These are phyloP conservation scores for Strongylocentrotus purpuratus DNA, from an alignment of 35 echinoderm and acorn worm genomes.

Conservation along the genomic window DNA sequence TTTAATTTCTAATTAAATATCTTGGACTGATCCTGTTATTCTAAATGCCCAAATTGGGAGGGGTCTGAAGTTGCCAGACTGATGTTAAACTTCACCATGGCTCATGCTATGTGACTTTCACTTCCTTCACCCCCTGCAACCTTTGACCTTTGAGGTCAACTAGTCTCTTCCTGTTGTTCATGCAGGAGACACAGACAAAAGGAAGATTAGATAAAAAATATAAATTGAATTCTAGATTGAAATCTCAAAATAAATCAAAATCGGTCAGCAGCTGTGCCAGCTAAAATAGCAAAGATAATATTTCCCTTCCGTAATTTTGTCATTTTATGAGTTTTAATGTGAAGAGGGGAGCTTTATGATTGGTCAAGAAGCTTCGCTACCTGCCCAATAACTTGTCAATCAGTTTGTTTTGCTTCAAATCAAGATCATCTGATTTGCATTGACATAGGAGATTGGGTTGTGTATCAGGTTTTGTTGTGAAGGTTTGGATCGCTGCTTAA, in stretches of 20 bases:
- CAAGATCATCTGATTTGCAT: background rate
- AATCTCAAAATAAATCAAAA: background rate
- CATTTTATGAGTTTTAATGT: background rate
- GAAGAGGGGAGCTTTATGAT: background rate
- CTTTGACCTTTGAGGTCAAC: slow-evolving; percentile 39
- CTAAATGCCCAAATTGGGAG: background rate
- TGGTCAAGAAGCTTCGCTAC: background rate
- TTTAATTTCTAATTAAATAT: too few relatives aligned
- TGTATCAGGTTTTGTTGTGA: background rate
- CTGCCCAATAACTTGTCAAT: background rate
- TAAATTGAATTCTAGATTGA: background rate
- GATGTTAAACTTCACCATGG: background rate
- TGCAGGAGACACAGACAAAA: slow-evolving; percentile 5
- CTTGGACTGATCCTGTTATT: too few relatives aligned
- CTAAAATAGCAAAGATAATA: background rate
- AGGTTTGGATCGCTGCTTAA: background rate
- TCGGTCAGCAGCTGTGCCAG: background rate
- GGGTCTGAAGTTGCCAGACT: background rate
- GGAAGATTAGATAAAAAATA: background rate
- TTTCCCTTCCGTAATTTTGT: background rate
- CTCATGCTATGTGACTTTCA: slow-evolving; percentile 9
- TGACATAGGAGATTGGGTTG: background rate
- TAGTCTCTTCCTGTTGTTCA: slow-evolving; percentile 23
- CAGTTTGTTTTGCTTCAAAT: background rate
- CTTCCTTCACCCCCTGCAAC: slow-evolving; percentile 29